phyloP scores from a whole-genome alignment of 2,888 invertebrate species.

The Thyatira batis region DNA sequence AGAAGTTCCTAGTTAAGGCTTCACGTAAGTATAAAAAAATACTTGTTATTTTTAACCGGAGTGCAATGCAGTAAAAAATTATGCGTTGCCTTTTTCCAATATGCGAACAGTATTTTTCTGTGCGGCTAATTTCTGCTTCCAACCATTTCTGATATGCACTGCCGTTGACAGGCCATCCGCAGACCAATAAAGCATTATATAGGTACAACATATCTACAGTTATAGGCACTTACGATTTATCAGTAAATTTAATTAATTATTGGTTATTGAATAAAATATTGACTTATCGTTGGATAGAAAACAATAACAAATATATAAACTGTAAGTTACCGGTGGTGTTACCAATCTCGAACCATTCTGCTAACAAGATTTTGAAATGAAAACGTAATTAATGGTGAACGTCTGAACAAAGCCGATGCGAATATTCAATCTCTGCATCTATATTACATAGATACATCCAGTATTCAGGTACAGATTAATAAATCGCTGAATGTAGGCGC shows the following conservation, averaged over 20 bases:
- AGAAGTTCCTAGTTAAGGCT: neutral
- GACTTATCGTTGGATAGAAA: neutral
- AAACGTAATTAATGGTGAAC: neutral
- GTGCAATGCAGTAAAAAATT: slow-evolving; percentile 4
- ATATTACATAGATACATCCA: neutral
- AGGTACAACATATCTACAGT: neutral
- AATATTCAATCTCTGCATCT: neutral
- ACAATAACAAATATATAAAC: no score
- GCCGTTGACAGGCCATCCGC: slow-evolving; percentile 26
- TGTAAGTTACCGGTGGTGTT: no score
- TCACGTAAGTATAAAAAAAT: neutral
- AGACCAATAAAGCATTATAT: neutral
- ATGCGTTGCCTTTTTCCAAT: slow-evolving; percentile 12
- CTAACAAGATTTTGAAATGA: neutral
- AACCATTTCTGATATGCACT: slow-evolving; percentile 25
- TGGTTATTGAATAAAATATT: neutral
- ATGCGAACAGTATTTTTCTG: slow-evolving; percentile 17
- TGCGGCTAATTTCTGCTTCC: slow-evolving; percentile 26
- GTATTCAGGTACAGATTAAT: neutral
- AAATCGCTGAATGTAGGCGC: slow-evolving; percentile 1
- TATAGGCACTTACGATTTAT: neutral
- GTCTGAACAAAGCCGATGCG: neutral
- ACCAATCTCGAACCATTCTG: no score
- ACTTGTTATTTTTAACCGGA: slow-evolving; percentile 9
- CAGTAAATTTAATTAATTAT: no score